Evolutionary conservation across 2,797 vertebrate genomes (phyloP), one percentile per base, ranked within the genome.

Genomic region (Betta splendens): DNA sequence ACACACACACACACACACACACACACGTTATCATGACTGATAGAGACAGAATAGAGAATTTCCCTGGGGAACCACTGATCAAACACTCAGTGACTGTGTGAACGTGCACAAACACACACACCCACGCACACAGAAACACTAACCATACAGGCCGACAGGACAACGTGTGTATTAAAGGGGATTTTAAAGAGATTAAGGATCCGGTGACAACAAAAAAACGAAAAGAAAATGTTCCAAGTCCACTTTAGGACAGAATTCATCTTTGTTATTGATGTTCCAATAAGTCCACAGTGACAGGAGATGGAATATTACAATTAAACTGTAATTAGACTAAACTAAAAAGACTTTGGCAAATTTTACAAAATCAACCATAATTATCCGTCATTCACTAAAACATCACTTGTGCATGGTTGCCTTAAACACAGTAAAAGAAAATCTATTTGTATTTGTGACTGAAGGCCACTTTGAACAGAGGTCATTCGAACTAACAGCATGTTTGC

Each of bases 151-250:
- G 60, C 49, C 64, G 70, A 77, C 65, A 75, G 57, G 73, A 82
- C 70, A 82, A 69, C 18, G 64, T 53, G 70, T 68, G 78, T 79
- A 69, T 90, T 90, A 88, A 89, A 88, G 89, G 86, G 86, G 80
- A 59, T 80, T 82, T 81, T 75, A 56, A 73, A 62, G 77, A 79
- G 79, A 80, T 87, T 89, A 90, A 89, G 87, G 86, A 85, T 85
- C 85, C n/a, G 88, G 89, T 90, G 89, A 84, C 73, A 77, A 45
- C 53, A 74, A 68, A 69, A 80, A 51, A 79, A 67, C 12, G 53
- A 64, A 83, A 73, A 11, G 2, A 64, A 80, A 77, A 58, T 12
- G 0, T 63, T 69, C 56, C 75, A 64, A 73, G 65, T 82, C 75
- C 79, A 77, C 76, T 72, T 56, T 43, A 72, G 81, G 66, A 84